These are phyloP conservation scores for Cantharis rufa DNA, from an alignment of 2,888 invertebrate genomes.

Conservation along the genomic window DNA sequence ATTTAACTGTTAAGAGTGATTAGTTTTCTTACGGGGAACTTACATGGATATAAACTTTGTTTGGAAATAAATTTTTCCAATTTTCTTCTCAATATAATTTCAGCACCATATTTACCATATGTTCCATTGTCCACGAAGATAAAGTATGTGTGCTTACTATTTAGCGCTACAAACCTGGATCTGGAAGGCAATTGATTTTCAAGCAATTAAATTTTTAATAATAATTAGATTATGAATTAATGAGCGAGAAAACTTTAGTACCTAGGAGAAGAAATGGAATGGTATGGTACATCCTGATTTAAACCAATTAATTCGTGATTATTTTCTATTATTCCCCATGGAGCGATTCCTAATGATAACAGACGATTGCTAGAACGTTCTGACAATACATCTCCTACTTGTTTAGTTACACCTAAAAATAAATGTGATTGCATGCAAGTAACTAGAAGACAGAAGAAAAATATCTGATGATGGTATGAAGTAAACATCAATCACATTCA, in stretches of 20 bases:
- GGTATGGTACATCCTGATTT: constrained; percentile 87
- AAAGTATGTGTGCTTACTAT: constrained; percentile 97
- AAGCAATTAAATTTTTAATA: neutral
- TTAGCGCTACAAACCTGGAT: constrained; percentile 90
- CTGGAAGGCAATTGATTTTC: constrained; percentile 49
- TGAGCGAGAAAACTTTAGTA: constrained; percentile 51
- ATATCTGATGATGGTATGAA: neutral
- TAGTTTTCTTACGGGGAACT: constrained; percentile 53
- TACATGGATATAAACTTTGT: constrained; percentile 88
- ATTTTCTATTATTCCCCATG: constrained; percentile 98
- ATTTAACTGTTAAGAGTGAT: neutral
- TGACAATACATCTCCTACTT: constrained; percentile 94
- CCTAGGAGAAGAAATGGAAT: constrained; percentile 87
- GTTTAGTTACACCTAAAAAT: constrained; percentile 85
- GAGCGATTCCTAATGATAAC: constrained; percentile 95
- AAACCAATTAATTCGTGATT: constrained; percentile 88
- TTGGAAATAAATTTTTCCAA: constrained; percentile 97
- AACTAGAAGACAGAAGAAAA: neutral
- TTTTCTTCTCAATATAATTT: constrained; percentile 88
- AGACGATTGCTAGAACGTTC: constrained; percentile 86
- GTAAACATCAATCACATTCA: neutral
- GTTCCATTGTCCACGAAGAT: constrained; percentile 97
- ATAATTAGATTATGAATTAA: neutral
- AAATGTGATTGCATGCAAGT: neutral
- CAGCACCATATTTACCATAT: constrained; percentile 87